Evolutionary conservation across 2,888 invertebrate genomes (phyloP).

Genomic region (Drosophila histrio): DNA sequence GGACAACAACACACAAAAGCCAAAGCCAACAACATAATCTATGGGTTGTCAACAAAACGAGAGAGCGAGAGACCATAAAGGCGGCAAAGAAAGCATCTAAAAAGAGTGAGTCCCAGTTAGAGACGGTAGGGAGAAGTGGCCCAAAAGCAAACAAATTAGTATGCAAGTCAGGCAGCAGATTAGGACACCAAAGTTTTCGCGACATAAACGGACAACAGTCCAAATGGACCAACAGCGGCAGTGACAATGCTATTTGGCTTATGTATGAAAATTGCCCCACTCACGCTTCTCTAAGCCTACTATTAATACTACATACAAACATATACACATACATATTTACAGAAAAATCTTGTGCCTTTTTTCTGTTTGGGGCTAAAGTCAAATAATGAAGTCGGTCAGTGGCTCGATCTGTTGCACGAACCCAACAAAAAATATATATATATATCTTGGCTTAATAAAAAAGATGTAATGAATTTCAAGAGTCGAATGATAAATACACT

Average conservation of each 20-base stretch:
- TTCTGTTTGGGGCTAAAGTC: conserved; percentile 27
- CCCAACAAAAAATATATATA: conserved; percentile 14
- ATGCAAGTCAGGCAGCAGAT: conserved; percentile 79
- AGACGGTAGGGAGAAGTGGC: conserved; percentile 4
- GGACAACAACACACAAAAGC: conserved; percentile 43
- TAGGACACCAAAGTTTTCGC: conserved; percentile 81
- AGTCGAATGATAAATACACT: conserved; percentile 12
- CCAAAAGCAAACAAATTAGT: conserved; percentile 75
- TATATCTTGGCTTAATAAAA: not conserved
- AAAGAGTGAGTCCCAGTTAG: conserved; percentile 34
- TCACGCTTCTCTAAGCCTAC: not conserved
- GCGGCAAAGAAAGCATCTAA: conserved; percentile 43
- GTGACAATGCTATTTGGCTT: conserved; percentile 56
- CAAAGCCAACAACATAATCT: conserved; percentile 79
- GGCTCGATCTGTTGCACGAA: conserved; percentile 63
- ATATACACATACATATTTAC: conserved; percentile 20
- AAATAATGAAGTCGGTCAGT: conserved; percentile 70
- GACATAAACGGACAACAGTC: conserved; percentile 74
- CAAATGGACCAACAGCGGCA: conserved; percentile 17
- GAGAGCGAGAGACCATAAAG: conserved; percentile 54
- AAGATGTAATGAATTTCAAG: not conserved
- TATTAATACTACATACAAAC: conserved; percentile 7
- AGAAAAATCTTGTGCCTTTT: conserved; percentile 13
- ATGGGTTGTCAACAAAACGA: conserved; percentile 74
- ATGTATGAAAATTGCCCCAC: conserved; percentile 38